Base-by-base conservation (phyloP, 1,140 invertebrate genomes). In the Geopemphigus sp. region DNA sequence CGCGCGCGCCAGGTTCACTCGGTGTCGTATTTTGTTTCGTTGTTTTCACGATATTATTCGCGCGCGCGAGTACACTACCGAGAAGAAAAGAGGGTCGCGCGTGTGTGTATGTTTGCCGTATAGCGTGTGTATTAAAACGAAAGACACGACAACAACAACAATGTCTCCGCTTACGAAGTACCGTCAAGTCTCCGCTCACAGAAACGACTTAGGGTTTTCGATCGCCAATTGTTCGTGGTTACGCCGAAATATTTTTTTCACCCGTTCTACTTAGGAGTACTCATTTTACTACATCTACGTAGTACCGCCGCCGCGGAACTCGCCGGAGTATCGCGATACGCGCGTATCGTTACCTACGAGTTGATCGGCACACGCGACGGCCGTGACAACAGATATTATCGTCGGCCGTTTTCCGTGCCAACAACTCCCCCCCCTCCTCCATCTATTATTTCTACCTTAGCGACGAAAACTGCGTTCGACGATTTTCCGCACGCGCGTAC, bases 21-120 rank as follows among this genome's bases (percentile, higher is more conserved):
- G 74, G 15, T 24, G 39, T 78, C 39, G 74, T 78, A 54, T 78
- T 78, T 76, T 76, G 54, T 76, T 72, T 54, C 59, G 54, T 57
- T 61, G 47, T 72, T 76, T 50, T 68, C 22, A 78, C 24, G 11
- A 56, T 78, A 76, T 8, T 76, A 78, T 78, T 61, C 57, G 57
- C 74, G 24, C 74, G 24, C 47, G 8, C 39, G 39, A 24, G 32
- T 22, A 47, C 47, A 5, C 14, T 17, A 15, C 15, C 22, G 5
- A 39, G 39, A 63, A 50, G 39, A 8, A 78, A 39, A 59, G 17
- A 50, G 54, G n/a, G 45, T 68, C 70, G 3, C 17, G 53, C 59
- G 53, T 74, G 72, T 74, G 56, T 56, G n/a, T n/a, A n/a, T n/a
- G n/a, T n/a, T n/a, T n/a, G n/a, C n/a, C n/a, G n/a, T n/a, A n/a